Conservation (phyloP, 2,888 invertebrate species). For the Drosophila nr. perissopoda region DNA sequence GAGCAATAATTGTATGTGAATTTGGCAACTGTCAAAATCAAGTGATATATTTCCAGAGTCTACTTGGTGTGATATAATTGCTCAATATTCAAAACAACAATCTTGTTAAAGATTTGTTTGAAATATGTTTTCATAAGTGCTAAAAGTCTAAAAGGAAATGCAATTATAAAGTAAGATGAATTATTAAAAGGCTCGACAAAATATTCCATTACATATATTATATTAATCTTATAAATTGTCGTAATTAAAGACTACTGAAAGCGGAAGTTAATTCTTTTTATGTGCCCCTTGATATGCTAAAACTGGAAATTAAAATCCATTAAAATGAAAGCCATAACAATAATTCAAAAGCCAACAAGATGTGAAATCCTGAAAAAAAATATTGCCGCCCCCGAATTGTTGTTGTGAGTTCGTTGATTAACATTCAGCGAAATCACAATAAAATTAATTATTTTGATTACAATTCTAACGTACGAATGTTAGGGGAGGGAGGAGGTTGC, state of each 20-base stretch:
- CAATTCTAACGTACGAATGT: conserved; percentile 53
- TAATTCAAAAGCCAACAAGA: conserved; percentile 51
- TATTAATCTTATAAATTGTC: neutral
- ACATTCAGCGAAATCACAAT: conserved; percentile 65
- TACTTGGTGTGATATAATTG: neutral
- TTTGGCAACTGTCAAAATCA: neutral
- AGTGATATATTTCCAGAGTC: neutral
- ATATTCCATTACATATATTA: neutral
- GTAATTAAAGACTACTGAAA: conserved; percentile 14
- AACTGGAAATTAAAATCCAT: conserved; percentile 66
- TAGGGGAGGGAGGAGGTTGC: neutral
- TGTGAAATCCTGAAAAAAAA: conserved; percentile 20
- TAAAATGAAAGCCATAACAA: conserved; percentile 57
- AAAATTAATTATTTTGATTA: conserved; percentile 78
- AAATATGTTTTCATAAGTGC: too few species aligned
- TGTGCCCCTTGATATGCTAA: conserved; percentile 11
- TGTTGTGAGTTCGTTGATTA: conserved; percentile 51
- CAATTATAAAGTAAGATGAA: neutral
- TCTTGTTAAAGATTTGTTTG: too few species aligned
- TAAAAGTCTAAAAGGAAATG: neutral
- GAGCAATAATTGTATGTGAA: conserved; percentile 2
- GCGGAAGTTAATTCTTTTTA: conserved; percentile 7
- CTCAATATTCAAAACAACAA: neutral
- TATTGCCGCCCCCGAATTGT: conserved; percentile 7
- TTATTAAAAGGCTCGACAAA: neutral